A percentile compares a stretch with the other conserved stretches of the same genome.
Conservation (phyloP, 2,888 invertebrate genomes). For the Protonemura montana region DNA sequence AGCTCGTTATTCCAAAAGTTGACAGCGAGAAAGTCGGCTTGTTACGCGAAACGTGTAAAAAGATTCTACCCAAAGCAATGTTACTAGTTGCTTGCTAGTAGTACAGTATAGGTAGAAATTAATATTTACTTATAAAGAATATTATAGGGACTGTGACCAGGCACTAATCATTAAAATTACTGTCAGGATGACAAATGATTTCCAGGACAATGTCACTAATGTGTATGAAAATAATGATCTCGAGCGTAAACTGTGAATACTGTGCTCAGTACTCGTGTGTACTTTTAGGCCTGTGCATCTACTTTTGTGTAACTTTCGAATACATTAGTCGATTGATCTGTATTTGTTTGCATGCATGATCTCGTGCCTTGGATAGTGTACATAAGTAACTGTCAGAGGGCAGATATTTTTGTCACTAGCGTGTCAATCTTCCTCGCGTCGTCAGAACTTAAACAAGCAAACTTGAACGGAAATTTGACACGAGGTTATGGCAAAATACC, state of each 20-base stretch:
- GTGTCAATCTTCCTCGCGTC: background rate
- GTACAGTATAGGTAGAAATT: no score
- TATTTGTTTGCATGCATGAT: background rate
- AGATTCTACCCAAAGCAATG: background rate
- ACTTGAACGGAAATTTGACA: background rate
- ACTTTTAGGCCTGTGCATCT: background rate
- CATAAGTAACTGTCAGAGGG: background rate
- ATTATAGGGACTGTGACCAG: background rate
- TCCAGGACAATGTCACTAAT: no score
- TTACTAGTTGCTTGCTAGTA: no score
- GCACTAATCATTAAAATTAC: background rate
- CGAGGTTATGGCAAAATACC: background rate
- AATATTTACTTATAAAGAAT: background rate
- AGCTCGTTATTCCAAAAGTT: background rate
- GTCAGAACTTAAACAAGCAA: background rate
- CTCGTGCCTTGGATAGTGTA: background rate
- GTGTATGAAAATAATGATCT: constrained; percentile 3
- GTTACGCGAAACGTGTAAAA: background rate
- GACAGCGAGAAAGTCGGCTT: background rate
- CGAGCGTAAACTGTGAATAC: background rate
- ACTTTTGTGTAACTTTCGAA: background rate
- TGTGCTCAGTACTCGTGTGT: background rate
- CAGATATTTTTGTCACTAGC: background rate
- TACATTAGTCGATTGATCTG: background rate
- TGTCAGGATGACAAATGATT: background rate